Base-by-base conservation (phyloP, 2,888 invertebrate genomes). In the Seira sanloemensis region DNA sequence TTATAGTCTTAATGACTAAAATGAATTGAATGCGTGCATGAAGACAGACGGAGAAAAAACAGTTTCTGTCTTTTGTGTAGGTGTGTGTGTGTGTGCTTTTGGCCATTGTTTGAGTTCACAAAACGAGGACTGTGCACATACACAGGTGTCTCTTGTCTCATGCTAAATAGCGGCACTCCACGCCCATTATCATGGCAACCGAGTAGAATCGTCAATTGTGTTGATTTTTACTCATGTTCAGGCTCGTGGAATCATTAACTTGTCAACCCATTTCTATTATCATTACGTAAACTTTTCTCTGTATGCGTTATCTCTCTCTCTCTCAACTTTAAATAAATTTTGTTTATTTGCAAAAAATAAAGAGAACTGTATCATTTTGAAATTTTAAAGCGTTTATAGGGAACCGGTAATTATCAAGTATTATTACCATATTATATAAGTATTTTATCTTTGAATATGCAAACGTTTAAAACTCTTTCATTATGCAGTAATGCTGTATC, bases 1-100 rank as follows among this genome's bases (percentile, higher is more conserved):
- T 82, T 77, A 77, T 67, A 26, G 72, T 65, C 72, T 62, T 37
- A 37, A 37, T 37, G 37, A 37, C 7, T 37, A n/a, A n/a, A n/a
- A n/a, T n/a, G n/a, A n/a, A n/a, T n/a, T n/a, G n/a, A n/a, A n/a
- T n/a, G n/a, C n/a, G n/a, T n/a, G n/a, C n/a, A n/a, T n/a, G n/a
- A n/a, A n/a, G n/a, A n/a, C n/a, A n/a, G n/a, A n/a, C n/a, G n/a
- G n/a, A n/a, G n/a, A n/a, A n/a, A n/a, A n/a, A n/a, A n/a, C n/a
- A n/a, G n/a, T n/a, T n/a, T n/a, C n/a, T n/a, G n/a, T 37, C 37
- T 37, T 9, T 9, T 9, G 37, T 37, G 37, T 37, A 12, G 37
- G 37, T 37, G 12, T 37, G 37, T 12, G 12, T 37, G 37, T 12
- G 37, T 9, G 37, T 37, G 37, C 37, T 12, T 37, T 37, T 62